Conservation (phyloP, 2,888 invertebrate genomes). For the Drosophila colorata region DNA sequence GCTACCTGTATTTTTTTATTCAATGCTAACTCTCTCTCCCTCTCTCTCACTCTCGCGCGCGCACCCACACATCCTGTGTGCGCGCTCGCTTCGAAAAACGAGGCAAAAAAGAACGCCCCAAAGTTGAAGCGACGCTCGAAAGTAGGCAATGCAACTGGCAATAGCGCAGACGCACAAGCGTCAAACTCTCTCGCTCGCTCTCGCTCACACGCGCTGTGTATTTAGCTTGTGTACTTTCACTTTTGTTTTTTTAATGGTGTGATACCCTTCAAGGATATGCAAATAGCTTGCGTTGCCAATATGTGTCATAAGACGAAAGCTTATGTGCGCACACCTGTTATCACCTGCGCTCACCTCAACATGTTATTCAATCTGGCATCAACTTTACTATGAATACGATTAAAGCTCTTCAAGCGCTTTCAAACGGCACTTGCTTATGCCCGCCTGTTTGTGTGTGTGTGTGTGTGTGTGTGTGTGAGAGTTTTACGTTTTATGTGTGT, state of each 20-base stretch:
- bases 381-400: constrained; percentile 33
- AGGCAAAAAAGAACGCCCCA: constrained; percentile 9
- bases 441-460: not conserved
- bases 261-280: constrained; percentile 48
- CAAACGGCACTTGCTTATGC: constrained; percentile 3
- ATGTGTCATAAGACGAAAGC: constrained; percentile 54
- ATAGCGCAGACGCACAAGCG: constrained; percentile 72
- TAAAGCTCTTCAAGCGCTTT: constrained; percentile 35
- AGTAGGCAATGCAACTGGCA: constrained; percentile 72
- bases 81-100: not conserved
- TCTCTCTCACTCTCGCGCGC: constrained; percentile 6
- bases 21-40: constrained; percentile 29
- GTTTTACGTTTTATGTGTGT: not conserved
- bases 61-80: constrained; percentile 21
- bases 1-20: constrained; percentile 62
- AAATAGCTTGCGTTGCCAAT: constrained; percentile 40
- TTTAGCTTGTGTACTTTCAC: constrained; percentile 49
- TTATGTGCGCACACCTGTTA: constrained; percentile 72
- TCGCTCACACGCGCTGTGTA: not conserved
- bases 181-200: constrained; percentile 12
- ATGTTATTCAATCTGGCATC: constrained; percentile 43
- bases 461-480: not conserved
- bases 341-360: constrained; percentile 62
- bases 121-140: constrained; percentile 55
- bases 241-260: constrained; percentile 28